A percentile compares a stretch with the other conserved stretches of the same genome.
Conservation (phyloP, 2,797 vertebrate genomes). For the Spinibarbus caldwelli region DNA sequence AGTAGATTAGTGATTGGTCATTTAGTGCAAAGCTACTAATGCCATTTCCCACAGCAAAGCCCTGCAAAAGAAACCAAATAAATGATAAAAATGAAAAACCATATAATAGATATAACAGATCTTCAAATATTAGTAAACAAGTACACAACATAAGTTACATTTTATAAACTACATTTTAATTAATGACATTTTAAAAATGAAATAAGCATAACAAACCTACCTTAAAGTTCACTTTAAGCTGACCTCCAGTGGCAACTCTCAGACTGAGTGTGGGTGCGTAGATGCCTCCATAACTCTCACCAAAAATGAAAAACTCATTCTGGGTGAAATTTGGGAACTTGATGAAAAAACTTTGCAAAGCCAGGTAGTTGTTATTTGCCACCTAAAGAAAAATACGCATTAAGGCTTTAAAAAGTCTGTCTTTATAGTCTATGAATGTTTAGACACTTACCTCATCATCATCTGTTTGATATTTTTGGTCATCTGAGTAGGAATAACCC, state of each 20-base stretch:
- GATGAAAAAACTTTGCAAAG: slow-evolving; percentile 78
- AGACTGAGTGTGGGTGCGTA: slow-evolving; percentile 78
- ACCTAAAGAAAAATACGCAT: slow-evolving; percentile 68
- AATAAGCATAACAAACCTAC: slow-evolving; percentile 59
- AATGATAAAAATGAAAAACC: not conserved
- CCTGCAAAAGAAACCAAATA: slow-evolving; percentile 62
- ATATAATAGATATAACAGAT: not conserved
- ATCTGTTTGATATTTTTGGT: slow-evolving; percentile 72
- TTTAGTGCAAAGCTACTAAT: slow-evolving; percentile 76
- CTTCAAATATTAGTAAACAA: not conserved
- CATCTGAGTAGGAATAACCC: slow-evolving; percentile 80
- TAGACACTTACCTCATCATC: slow-evolving; percentile 72
- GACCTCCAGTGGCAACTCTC: slow-evolving; percentile 66
- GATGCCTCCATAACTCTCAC: slow-evolving; percentile 82
- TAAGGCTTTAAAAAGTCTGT: not conserved
- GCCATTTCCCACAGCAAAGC: slow-evolving; percentile 82
- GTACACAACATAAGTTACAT: not conserved
- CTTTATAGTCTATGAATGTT: not conserved
- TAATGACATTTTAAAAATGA: not conserved
- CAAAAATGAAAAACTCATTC: slow-evolving; percentile 81
- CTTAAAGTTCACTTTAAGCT: slow-evolving; percentile 76
- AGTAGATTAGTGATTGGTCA: slow-evolving; percentile 78
- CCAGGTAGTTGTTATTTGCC: slow-evolving; percentile 78
- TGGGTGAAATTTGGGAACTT: slow-evolving; percentile 79
- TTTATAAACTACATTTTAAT: not conserved